Conservation (phyloP, 2,113 vertebrate species). For the Oncorhynchus mykiss region DNA sequence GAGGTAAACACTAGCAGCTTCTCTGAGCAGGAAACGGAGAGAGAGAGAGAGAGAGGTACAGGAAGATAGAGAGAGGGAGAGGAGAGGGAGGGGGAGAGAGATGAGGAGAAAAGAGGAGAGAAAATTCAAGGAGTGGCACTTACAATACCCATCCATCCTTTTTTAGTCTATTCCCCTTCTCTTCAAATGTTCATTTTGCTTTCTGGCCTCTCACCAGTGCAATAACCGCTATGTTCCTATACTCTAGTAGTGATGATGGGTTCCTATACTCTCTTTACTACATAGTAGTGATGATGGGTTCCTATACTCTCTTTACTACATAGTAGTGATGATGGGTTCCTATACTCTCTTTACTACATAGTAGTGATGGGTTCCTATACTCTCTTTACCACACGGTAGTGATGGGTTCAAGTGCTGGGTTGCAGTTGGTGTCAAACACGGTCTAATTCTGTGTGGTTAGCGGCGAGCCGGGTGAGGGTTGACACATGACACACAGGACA, state of each 20-base stretch:
- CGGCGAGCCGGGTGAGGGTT: constrained; percentile 42
- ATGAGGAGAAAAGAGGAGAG: constrained; percentile 58
- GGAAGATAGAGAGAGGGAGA: constrained; percentile 66
- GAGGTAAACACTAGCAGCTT: constrained; percentile 80
- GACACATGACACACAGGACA: constrained; percentile 65
- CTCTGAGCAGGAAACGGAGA: constrained; percentile 74
- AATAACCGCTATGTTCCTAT: neutral
- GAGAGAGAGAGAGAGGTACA: constrained; percentile 58
- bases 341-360: no score
- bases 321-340: neutral
- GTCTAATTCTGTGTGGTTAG: constrained; percentile 78
- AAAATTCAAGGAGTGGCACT: constrained; percentile 72
- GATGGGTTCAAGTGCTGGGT: constrained; percentile 72
- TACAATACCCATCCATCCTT: constrained; percentile 60
- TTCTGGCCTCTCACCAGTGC: neutral
- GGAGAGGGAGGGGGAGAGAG: constrained; percentile 51
- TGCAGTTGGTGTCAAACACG: constrained; percentile 66
- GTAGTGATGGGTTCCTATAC: no score
- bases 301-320: constrained; percentile 46
- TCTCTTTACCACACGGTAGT: constrained; percentile 22
- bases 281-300: neutral
- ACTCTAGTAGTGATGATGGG: neutral
- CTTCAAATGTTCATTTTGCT: constrained; percentile 21
- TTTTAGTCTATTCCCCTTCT: constrained; percentile 29
- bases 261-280: no score